phyloP scores from a whole-genome alignment of 2,888 invertebrate species.

The Salticus scenicus region DNA sequence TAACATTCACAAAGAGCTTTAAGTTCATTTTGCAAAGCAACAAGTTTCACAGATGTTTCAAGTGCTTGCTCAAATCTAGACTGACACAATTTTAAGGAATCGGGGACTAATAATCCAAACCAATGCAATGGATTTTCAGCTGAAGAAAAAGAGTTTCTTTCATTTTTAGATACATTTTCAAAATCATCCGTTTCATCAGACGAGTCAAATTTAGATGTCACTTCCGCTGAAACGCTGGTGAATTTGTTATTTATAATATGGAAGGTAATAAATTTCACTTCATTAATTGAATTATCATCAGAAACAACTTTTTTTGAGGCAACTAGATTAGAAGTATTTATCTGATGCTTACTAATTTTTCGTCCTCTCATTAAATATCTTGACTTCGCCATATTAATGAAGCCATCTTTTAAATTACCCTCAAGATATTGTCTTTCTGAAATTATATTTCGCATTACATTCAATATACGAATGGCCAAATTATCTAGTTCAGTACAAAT shows the following conservation, averaged over 20 bases:
- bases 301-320: conserved; percentile 23
- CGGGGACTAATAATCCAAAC: conserved; percentile 91
- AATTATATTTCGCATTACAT: conserved; percentile 43
- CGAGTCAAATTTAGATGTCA: neutral
- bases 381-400: conserved; percentile 55
- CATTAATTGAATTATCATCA: neutral
- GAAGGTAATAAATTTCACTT: neutral
- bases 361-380: conserved; percentile 57
- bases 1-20: conserved; percentile 19
- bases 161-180: neutral
- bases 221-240: neutral
- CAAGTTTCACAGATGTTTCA: conserved; percentile 82
- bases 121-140: conserved; percentile 83
- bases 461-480: conserved; percentile 39
- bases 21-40: conserved; percentile 83
- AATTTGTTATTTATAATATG: neutral
- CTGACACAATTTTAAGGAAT: conserved; percentile 85
- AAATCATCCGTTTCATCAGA: neutral
- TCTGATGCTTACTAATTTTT: conserved; percentile 48
- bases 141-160: no score
- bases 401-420: conserved; percentile 53
- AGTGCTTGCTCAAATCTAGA: conserved; percentile 83
- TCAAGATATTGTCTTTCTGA: conserved; percentile 44
- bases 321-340: conserved; percentile 37
- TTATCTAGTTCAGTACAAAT: conserved; percentile 60